Conservation (phyloP, 2,797 vertebrate genomes). For the Pitangus sulphuratus region DNA sequence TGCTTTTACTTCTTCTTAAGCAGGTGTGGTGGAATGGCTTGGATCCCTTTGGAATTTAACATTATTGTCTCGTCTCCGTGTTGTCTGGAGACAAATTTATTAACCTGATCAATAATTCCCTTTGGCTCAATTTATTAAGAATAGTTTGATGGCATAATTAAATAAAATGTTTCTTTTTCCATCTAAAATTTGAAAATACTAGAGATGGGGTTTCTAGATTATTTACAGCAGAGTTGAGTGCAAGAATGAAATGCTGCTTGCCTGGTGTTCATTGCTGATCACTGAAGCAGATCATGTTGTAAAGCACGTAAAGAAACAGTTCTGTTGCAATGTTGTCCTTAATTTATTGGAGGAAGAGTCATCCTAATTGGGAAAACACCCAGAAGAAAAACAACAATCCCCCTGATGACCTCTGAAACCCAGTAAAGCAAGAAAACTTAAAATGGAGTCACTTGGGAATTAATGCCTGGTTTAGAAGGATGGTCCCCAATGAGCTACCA, state of each 20-base stretch:
- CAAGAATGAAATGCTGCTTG: background rate
- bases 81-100: background rate
- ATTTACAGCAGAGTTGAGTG: background rate
- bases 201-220: background rate
- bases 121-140: background rate
- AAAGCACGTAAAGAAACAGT: background rate
- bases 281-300: background rate
- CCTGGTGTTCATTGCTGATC: background rate
- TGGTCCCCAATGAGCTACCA: background rate
- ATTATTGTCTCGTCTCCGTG: rapidly evolving
- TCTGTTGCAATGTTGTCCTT: background rate
- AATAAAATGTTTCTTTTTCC: background rate
- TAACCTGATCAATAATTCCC: background rate
- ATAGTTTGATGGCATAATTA: background rate
- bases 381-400: background rate
- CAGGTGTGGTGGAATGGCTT: background rate
- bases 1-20: background rate
- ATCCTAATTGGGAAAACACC: background rate
- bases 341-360: background rate
- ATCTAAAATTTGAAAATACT: background rate
- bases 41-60: background rate
- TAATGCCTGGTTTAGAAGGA: background rate
- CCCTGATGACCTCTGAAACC: background rate
- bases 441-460: background rate
- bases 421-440: background rate